A percentile compares a stretch with the other conserved stretches of the same genome.
Conservation (phyloP, 2,888 invertebrate species). For the Idaea straminata region DNA sequence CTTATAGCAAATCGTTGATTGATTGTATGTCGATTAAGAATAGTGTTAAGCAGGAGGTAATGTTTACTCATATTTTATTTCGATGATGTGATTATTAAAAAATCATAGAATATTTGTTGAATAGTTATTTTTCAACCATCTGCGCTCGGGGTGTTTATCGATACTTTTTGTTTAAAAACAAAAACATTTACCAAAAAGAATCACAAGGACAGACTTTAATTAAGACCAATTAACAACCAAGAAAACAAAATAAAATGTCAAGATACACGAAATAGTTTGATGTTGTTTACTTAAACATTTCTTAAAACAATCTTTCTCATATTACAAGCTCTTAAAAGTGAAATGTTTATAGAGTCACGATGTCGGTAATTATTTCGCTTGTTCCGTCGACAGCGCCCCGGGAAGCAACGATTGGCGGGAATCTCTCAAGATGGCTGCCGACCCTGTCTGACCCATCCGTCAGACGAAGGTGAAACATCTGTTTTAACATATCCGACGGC, state of each 20-base stretch:
- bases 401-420: slow-evolving; percentile 65
- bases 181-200: neutral
- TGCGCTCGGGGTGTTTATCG: too few species aligned
- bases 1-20: slow-evolving; percentile 26
- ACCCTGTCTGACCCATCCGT: slow-evolving; percentile 75
- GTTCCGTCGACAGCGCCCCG: slow-evolving; percentile 62
- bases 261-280: slow-evolving; percentile 20
- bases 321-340: slow-evolving; percentile 53
- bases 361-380: slow-evolving; percentile 53
- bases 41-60: slow-evolving; percentile 9
- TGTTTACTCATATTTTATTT: neutral
- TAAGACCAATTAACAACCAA: slow-evolving; percentile 7
- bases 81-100: neutral
- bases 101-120: neutral
- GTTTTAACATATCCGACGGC: slow-evolving; percentile 71
- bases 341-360: slow-evolving; percentile 59
- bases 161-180: too few species aligned
- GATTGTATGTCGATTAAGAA: slow-evolving; percentile 33
- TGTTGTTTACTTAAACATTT: slow-evolving; percentile 21
- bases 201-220: neutral
- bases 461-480: slow-evolving; percentile 74
- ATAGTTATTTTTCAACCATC: too few species aligned
- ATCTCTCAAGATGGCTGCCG: slow-evolving; percentile 69
- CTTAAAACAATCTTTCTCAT: slow-evolving; percentile 49
- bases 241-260: neutral